phyloP scores from a whole-genome alignment of 2,113 vertebrate species.

The Vombatus ursinus region DNA sequence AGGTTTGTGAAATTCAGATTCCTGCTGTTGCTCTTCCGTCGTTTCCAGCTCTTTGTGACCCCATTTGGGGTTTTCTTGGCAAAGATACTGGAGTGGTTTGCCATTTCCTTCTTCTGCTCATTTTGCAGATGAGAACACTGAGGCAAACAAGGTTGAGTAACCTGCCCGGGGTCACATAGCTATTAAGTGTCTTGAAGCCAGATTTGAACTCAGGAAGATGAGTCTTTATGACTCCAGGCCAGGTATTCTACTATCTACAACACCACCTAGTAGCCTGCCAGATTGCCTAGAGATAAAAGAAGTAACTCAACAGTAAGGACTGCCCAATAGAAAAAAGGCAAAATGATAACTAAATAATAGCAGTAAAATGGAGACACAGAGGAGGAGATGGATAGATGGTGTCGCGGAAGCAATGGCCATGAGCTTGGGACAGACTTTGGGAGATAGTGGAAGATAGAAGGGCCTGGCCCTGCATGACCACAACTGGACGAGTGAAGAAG shows the following conservation, averaged over 20 bases:
- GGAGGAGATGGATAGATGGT: not conserved
- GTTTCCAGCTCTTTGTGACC: not conserved
- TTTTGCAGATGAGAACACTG: too few species aligned
- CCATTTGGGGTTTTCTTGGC: not conserved
- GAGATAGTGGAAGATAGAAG: not conserved
- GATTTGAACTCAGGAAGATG: not conserved
- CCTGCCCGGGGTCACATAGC: not conserved
- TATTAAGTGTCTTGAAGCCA: not conserved
- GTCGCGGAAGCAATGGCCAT: not conserved
- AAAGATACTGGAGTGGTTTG: not conserved
- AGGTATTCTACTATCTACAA: not conserved
- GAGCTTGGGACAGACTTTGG: not conserved
- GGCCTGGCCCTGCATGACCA: not conserved
- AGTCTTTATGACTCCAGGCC: not conserved
- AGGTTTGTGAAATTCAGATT: not conserved
- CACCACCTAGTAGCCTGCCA: not conserved
- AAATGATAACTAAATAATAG: not conserved
- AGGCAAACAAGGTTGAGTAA: not conserved
- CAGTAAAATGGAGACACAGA: not conserved
- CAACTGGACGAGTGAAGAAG: not conserved
- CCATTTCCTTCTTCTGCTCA: too few species aligned
- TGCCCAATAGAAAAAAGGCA: not conserved
- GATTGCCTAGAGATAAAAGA: not conserved
- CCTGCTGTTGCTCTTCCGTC: not conserved
- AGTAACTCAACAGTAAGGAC: not conserved